Evolutionary conservation across 2,888 invertebrate species (phyloP), one percentile per base, ranked within the genome.

Genomic region (Andrena bucephala): DNA sequence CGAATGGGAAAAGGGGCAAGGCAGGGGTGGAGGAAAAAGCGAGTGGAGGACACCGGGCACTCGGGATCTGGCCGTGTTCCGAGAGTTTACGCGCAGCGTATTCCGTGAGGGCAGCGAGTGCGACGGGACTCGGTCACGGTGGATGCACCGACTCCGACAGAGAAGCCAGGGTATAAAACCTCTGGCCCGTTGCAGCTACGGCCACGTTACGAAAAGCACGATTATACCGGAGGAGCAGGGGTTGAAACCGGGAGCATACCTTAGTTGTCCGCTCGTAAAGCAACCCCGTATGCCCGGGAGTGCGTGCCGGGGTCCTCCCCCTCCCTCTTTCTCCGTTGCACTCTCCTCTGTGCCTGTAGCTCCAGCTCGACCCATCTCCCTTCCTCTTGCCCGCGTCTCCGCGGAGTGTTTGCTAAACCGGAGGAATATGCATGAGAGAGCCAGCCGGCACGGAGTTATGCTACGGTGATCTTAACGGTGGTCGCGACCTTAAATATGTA

Each of bases 241-340:
- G 76, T 48, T 74, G 83, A 89, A 89, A 89, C 85, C 91, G 89
- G 89, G 89, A 93, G 92, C 93, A 93, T 93, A 93, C 93, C 93
- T 93, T 93, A 93, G 93, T 93, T 93, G 93, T 93, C 93, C 92
- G 93, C 93, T 93, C 93, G 93, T 93, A 93, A 93, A 93, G 92
- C 91, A 92, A 92, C 91, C 93, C 93, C 93, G 93, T 93, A 93
- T 93, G 93, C 91, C 93, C 82, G 81, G 84, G 90, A 89, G 90
- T 92, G 91, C 87, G 86, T 90, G 86, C 82, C 86, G 76, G 31
- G 71, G 74, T 73, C 73, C 33, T 74, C 62, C 66, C 67, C 77
- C 77, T 81, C 87, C 62, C 69, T 84, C 74, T 77, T 75, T 85
- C 83, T 79, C 65, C 24, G n/a, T 31, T 59, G 69, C 81, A 82